These are phyloP conservation scores for Ibycter americanus DNA, from an alignment of 2,797 vertebrate species.

Conservation along the genomic window DNA sequence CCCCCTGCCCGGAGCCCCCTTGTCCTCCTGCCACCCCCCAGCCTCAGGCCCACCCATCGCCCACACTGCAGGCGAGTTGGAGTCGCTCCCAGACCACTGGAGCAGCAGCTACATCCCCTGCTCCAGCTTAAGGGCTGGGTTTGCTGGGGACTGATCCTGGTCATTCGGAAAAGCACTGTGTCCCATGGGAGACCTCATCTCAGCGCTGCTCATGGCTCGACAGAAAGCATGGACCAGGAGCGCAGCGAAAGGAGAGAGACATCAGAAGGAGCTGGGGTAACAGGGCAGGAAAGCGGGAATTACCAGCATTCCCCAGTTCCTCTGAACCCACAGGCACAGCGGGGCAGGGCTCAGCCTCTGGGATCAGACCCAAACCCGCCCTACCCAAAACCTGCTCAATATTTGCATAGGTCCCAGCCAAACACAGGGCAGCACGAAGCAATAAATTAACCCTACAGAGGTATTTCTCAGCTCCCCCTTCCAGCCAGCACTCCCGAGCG, in stretches of 20 bases:
- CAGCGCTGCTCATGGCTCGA: accelerated
- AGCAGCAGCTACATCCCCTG: background rate
- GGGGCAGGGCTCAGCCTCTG: background rate
- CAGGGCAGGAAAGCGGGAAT: background rate
- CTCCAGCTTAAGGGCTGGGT: background rate
- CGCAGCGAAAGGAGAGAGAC: background rate
- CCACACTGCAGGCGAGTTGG: background rate
- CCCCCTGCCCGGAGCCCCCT: background rate
- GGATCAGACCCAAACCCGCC: background rate
- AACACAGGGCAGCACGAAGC: background rate
- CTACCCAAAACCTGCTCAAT: background rate
- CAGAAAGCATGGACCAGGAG: accelerated
- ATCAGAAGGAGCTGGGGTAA: background rate
- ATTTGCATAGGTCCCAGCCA: conserved; percentile 35
- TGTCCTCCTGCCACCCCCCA: background rate
- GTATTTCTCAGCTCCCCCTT: background rate
- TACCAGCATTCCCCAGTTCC: background rate
- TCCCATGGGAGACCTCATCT: background rate
- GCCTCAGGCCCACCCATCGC: background rate
- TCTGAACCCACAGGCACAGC: background rate
- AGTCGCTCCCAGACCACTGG: background rate
- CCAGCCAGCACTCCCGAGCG: accelerated
- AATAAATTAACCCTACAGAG: background rate
- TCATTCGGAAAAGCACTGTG: background rate
- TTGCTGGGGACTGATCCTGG: background rate